phyloP scores from a whole-genome alignment of 2,113 vertebrate genomes.

The Arothron firmamentum region DNA sequence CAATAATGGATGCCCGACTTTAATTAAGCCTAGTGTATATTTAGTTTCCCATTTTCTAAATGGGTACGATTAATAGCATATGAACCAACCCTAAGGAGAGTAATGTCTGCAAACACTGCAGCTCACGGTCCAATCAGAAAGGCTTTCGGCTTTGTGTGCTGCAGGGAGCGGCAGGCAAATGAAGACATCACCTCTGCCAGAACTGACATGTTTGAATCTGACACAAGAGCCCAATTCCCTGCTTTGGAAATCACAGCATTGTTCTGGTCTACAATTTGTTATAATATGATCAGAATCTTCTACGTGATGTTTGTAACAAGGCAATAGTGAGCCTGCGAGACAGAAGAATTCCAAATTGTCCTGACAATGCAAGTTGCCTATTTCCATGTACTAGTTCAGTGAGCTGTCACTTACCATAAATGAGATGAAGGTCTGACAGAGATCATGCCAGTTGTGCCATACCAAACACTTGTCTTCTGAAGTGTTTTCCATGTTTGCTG shows the following conservation, averaged over 20 bases:
- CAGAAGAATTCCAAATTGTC: no score
- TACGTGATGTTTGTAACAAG: no score
- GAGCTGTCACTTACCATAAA: no score
- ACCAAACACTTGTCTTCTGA: constrained; percentile 35
- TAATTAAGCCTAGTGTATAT: constrained; percentile 76
- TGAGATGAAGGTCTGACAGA: neutral
- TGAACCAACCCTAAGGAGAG: constrained; percentile 40
- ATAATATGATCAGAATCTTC: no score
- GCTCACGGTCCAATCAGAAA: neutral
- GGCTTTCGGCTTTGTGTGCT: constrained; percentile 1
- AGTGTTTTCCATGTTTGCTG: constrained; percentile 32
- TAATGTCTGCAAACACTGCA: constrained; percentile 40
- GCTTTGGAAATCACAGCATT: no score
- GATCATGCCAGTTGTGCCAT: constrained; percentile 21
- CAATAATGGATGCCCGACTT: constrained; percentile 69
- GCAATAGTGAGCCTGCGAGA: no score
- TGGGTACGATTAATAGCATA: constrained; percentile 60
- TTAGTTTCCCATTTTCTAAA: constrained; percentile 67
- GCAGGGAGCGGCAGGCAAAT: no score
- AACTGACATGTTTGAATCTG: constrained; percentile 4
- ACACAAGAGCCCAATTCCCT: no score
- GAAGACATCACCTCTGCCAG: constrained; percentile 13
- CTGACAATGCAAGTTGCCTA: no score
- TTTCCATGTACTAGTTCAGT: no score
- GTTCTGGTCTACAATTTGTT: no score